Base-by-base conservation (phyloP, 1,140 invertebrate species). In the Samia ricini region DNA sequence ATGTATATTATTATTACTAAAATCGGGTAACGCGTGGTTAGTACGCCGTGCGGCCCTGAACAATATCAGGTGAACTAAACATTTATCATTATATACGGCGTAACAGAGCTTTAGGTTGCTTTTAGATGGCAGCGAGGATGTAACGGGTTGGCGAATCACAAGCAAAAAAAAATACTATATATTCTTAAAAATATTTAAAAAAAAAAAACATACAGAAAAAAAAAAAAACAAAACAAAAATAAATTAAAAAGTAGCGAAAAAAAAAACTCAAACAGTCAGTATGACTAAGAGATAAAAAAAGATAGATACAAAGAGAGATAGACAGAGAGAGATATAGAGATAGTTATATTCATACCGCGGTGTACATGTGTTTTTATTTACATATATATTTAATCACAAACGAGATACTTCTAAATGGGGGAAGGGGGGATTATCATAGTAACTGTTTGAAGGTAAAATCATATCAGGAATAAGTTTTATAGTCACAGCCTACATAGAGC, bases 241-340 rank as follows among this genome's bases (percentile, higher is more conserved):
- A 52, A 52, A 52, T 22, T 52, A 22, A 76, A 77, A 76, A 63
- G 60, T 66, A 66, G 64, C 62, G 50, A 49, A 64, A 86, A 82
- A 78, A 64, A 73, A 71, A 79, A 91, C 84, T 85, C 84, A 91
- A 89, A 91, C 85, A 91, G 89, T 89, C 86, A 91, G 86, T 89
- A 88, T 89, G 88, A 89, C 87, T 91, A 71, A 83, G 66, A 85
- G 79, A 67, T 68, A 76, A 73, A 74, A 77, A 84, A 85, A 85
- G 91, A 77, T 52, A 90, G 83, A n/a, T n/a, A n/a, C n/a, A n/a
- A n/a, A n/a, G n/a, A n/a, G n/a, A n/a, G n/a, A n/a, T n/a, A n/a
- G n/a, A n/a, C n/a, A n/a, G n/a, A 89, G 88, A 84, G 70, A 82
- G 79, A 79, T 65, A 78, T 29, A 79, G 76, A 80, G 78, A 85